phyloP scores from a whole-genome alignment of 2,113 vertebrate species.

The Dasyornis broadbenti region DNA sequence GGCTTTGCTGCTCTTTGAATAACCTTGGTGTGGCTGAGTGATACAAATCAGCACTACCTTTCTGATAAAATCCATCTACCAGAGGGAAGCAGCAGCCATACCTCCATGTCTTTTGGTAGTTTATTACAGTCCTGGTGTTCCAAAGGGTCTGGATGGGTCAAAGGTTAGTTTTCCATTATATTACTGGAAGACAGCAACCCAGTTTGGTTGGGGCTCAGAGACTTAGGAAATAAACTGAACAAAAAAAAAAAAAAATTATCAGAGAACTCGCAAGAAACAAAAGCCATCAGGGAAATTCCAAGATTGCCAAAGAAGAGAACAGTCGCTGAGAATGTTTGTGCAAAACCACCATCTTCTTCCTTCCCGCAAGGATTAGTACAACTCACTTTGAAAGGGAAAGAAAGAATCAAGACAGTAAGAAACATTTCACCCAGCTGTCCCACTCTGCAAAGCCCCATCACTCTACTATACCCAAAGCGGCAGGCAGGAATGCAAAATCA shows the following conservation, averaged over 20 bases:
- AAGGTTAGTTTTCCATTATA: background rate
- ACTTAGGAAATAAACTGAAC: background rate
- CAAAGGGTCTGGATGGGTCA: background rate
- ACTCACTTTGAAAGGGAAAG: slow-evolving; percentile 65
- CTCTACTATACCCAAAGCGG: background rate
- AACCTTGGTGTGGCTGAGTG: slow-evolving; percentile 61
- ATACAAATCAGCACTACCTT: slow-evolving; percentile 60
- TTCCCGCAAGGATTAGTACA: background rate
- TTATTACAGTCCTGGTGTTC: background rate
- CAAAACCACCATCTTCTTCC: slow-evolving; percentile 21
- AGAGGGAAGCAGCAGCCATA: slow-evolving; percentile 29
- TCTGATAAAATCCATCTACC: slow-evolving; percentile 50
- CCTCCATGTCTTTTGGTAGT: background rate
- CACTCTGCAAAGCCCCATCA: background rate
- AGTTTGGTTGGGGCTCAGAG: background rate
- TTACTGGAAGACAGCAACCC: background rate
- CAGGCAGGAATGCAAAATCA: slow-evolving; percentile 55
- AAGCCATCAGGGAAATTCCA: slow-evolving; percentile 44
- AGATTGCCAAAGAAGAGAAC: slow-evolving; percentile 39
- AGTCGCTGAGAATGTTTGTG: background rate
- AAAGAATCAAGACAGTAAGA: background rate
- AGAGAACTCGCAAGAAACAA: background rate
- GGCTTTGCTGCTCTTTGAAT: slow-evolving; percentile 69
- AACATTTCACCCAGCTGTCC: background rate
- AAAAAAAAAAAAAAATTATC: background rate